Percentiles rank a stretch among this genome's conserved stretches.
These are phyloP conservation scores for Lonchura striata DNA, from an alignment of 2,113 vertebrate species.

Conservation along the genomic window DNA sequence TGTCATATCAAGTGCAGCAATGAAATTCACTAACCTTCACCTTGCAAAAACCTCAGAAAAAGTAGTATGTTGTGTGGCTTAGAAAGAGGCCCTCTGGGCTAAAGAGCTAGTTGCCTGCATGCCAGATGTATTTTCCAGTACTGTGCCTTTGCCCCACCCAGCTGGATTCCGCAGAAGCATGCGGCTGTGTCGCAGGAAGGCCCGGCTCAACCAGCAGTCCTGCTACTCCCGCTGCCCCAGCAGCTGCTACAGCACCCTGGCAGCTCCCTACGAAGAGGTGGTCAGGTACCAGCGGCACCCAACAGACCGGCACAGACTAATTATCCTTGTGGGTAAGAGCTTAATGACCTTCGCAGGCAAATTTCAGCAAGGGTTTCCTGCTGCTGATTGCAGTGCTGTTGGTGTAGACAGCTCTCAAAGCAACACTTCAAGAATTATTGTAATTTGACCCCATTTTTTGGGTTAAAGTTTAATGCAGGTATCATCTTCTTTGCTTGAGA, in stretches of 20 bases:
- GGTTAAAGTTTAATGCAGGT: not conserved
- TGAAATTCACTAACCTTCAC: not conserved
- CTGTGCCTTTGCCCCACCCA: constrained; percentile 39
- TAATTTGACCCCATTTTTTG: not conserved
- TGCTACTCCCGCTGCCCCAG: constrained; percentile 64
- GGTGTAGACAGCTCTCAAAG: not conserved
- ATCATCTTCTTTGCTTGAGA: not conserved
- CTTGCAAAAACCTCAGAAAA: not conserved
- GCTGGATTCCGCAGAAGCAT: constrained; percentile 92
- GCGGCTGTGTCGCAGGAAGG: constrained; percentile 85
- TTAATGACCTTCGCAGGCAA: not conserved
- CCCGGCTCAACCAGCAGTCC: constrained; percentile 56
- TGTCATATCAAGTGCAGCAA: not conserved
- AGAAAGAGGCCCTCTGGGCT: not conserved
- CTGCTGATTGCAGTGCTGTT: not conserved
- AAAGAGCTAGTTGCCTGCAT: not conserved
- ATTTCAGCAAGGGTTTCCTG: not conserved
- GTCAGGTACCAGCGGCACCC: constrained; percentile 84
- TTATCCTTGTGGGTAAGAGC: constrained; percentile 86
- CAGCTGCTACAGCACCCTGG: constrained; percentile 63
- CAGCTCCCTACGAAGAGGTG: constrained; percentile 89
- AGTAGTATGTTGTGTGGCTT: not conserved
- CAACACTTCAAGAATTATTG: not conserved
- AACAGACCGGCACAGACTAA: constrained; percentile 78
- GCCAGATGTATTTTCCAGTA: fast-evolving